Conservation (phyloP, 1,140 invertebrate genomes). For the Calephelis virginiensis region DNA sequence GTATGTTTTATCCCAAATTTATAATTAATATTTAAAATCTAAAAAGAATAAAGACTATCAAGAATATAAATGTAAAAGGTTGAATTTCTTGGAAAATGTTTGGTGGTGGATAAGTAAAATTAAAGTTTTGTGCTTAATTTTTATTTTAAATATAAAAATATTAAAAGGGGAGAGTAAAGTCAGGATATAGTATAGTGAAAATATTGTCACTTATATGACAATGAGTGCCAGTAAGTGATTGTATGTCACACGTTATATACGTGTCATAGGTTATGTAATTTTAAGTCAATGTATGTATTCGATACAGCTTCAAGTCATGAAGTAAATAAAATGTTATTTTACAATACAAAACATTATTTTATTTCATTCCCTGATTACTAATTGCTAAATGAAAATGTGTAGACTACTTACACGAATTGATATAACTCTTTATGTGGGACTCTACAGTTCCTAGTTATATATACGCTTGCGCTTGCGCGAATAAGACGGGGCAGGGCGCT, state of each 20-base stretch:
- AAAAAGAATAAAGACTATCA: no score
- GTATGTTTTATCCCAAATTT: no score
- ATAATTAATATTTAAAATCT: no score
- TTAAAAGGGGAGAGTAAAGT: slow-evolving; percentile 6
- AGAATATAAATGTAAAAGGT: no score
- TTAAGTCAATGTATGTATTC: slow-evolving; percentile 23
- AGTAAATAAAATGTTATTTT: slow-evolving; percentile 73
- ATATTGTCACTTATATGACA: slow-evolving; percentile 15
- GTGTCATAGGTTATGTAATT: slow-evolving; percentile 17
- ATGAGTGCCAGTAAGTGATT: slow-evolving; percentile 73
- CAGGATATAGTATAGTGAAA: slow-evolving; percentile 19
- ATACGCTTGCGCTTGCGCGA: no score
- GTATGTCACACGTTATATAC: slow-evolving; percentile 59
- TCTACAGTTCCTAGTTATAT: no score
- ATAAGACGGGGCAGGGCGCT: no score
- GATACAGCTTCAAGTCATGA: slow-evolving; percentile 51
- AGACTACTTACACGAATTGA: no score
- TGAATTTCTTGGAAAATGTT: background rate
- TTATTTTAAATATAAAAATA: background rate
- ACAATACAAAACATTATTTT: slow-evolving; percentile 47
- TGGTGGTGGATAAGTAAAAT: background rate
- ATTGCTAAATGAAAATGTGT: no score
- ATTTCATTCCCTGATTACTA: slow-evolving; percentile 33
- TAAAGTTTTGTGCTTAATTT: background rate
- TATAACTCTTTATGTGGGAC: no score